These are phyloP conservation scores for Syngnathus rostellatus DNA, from an alignment of 2,797 vertebrate species.

Conservation along the genomic window DNA sequence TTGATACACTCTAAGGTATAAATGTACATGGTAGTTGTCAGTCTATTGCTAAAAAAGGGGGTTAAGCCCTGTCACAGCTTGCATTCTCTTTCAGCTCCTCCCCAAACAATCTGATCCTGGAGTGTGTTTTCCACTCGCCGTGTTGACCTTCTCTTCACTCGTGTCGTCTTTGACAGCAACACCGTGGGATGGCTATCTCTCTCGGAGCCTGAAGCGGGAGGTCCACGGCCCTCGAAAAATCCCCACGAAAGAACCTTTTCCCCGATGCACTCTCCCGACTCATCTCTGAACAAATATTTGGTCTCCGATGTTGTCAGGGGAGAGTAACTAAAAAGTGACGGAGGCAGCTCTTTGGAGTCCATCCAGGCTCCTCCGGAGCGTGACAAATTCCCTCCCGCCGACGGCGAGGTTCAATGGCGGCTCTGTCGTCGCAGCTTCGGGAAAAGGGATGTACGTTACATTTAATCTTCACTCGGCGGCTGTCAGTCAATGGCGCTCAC, in stretches of 20 bases:
- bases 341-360: neutral
- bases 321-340: neutral
- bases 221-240: neutral
- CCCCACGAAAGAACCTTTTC: neutral
- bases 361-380: neutral
- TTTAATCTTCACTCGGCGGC: neutral
- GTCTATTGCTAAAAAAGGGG: neutral
- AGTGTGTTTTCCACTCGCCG: neutral
- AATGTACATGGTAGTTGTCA: neutral
- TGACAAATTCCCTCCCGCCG: conserved; percentile 1
- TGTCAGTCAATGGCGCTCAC: neutral
- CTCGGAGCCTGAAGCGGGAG: neutral
- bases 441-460: neutral
- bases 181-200: neutral
- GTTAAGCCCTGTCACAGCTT: neutral
- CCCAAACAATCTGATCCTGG: neutral
- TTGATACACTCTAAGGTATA: neutral
- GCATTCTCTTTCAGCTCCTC: neutral
- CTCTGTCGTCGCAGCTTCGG: neutral
- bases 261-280: neutral
- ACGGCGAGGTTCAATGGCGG: neutral
- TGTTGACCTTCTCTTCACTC: conserved; percentile 3
- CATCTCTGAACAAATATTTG: neutral
- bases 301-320: neutral
- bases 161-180: neutral